A percentile compares a stretch with the other conserved stretches of the same genome.
These are phyloP conservation scores for Boulengeromyrus knoepffleri DNA, from an alignment of 2,113 vertebrate species.

Conservation along the genomic window DNA sequence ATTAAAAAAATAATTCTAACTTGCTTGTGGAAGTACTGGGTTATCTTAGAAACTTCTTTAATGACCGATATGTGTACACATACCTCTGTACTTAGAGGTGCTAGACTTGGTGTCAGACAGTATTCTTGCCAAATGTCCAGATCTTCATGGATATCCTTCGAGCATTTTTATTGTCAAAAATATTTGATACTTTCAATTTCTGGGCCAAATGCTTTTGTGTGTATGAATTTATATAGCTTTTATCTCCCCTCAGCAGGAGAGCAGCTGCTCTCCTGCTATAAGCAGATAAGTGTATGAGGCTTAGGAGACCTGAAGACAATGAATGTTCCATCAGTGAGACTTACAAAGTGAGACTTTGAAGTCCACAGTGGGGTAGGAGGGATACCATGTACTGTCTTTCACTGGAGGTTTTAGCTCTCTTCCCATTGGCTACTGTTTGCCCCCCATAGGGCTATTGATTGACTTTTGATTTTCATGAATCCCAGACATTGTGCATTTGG, in stretches of 20 bases:
- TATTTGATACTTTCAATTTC: background rate
- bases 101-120: background rate
- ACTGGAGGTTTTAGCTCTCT: background rate
- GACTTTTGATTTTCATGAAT: background rate
- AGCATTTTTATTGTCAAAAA: background rate
- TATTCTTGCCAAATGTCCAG: background rate
- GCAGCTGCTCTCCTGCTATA: background rate
- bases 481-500: background rate
- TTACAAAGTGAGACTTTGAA: background rate
- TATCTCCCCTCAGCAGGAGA: background rate
- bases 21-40: background rate
- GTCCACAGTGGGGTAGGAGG: background rate
- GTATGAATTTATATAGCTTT: background rate
- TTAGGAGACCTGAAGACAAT: slow-evolving; percentile 51
- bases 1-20: background rate
- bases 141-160: background rate
- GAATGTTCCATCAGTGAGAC: slow-evolving; percentile 27
- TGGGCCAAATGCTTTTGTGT: background rate
- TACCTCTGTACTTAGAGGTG: background rate
- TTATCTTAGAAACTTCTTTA: background rate
- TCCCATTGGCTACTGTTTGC: background rate
- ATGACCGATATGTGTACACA: background rate
- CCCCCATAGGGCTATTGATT: background rate
- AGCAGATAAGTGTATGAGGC: background rate
- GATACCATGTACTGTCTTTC: background rate